phyloP scores from a whole-genome alignment of 1,140 invertebrate genomes.

The Nylanderia fulva region DNA sequence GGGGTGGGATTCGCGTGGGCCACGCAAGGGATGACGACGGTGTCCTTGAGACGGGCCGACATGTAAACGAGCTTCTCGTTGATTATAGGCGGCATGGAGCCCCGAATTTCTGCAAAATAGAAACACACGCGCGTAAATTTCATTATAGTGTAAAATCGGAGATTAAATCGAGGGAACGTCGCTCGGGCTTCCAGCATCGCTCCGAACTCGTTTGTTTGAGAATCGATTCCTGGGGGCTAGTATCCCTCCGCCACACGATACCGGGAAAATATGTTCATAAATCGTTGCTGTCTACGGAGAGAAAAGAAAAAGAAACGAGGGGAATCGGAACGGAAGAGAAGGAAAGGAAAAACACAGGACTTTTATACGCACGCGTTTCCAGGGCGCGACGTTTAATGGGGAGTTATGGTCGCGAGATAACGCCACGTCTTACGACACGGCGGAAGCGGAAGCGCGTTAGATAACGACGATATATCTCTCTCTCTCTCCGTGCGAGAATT shows the following conservation, averaged over 20 bases:
- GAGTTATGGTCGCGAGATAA: conserved; percentile 78
- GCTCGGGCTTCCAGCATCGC: not conserved
- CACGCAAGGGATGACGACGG: conserved; percentile 89
- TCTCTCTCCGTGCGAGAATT: conserved; percentile 62
- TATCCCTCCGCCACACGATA: conserved; percentile 79
- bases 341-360: conserved; percentile 26
- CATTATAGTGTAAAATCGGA: conserved; percentile 36
- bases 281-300: conserved; percentile 76
- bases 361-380: conserved; percentile 64
- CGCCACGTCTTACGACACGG: conserved; percentile 53
- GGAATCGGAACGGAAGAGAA: conserved; percentile 8
- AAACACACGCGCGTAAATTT: conserved; percentile 24
- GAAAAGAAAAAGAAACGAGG: conserved; percentile 53
- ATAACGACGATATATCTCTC: conserved; percentile 65
- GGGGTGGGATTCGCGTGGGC: conserved; percentile 88
- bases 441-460: conserved; percentile 55
- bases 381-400: conserved; percentile 77
- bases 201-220: conserved; percentile 34
- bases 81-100: conserved; percentile 86
- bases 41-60: conserved; percentile 86
- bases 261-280: conserved; percentile 84
- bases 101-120: conserved; percentile 83
- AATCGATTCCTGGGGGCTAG: conserved; percentile 80
- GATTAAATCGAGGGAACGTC: conserved; percentile 16
- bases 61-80: conserved; percentile 85